Conservation (phyloP, 2,797 vertebrate species). For the Notamacropus eugenii region DNA sequence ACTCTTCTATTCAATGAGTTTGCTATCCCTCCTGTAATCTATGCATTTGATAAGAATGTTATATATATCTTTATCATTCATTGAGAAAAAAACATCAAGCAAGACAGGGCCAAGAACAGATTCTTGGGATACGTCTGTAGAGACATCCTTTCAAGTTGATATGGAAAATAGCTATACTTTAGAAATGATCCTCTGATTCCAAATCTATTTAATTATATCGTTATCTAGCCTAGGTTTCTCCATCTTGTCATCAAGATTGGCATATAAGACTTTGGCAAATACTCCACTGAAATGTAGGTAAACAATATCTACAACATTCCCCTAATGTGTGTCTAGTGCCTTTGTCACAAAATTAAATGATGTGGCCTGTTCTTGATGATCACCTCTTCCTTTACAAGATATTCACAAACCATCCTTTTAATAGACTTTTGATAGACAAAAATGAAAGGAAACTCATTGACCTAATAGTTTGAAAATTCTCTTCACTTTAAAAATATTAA, state of each 20-base stretch:
- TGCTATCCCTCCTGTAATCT: background rate
- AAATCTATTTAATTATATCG: background rate
- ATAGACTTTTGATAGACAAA: background rate
- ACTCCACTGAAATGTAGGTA: background rate
- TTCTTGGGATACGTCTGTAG: background rate
- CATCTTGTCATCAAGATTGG: background rate
- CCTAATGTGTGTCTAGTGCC: background rate
- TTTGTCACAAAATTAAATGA: background rate
- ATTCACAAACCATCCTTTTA: background rate
- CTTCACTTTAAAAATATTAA: background rate
- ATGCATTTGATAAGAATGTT: background rate
- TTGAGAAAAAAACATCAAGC: background rate
- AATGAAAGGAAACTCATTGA: background rate
- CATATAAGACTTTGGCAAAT: background rate
- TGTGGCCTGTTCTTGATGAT: background rate
- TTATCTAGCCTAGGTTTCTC: background rate
- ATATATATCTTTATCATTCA: background rate
- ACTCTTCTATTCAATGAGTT: background rate
- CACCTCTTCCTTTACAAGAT: background rate
- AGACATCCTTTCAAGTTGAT: background rate
- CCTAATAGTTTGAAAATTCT: background rate
- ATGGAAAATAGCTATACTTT: background rate
- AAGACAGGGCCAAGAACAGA: background rate
- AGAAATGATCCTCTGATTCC: background rate
- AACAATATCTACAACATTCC: background rate